Base-by-base conservation (phyloP, 2,113 vertebrate species). In the Sceloporus tristichus region DNA sequence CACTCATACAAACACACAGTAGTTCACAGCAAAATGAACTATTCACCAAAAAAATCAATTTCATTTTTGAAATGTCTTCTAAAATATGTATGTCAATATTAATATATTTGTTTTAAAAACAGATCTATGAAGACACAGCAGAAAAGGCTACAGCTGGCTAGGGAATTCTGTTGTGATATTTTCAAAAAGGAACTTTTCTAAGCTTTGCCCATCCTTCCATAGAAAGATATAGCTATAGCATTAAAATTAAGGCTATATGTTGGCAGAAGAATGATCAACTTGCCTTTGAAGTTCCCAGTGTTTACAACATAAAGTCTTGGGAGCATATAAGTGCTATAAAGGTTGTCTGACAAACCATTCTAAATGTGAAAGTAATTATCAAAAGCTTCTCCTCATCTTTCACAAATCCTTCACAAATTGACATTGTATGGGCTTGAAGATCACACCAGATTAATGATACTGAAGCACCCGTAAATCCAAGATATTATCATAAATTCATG, bases 331-430 rank as follows among this genome's bases (percentile, higher is more conserved):
- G 19, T 40, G 38, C 2, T 23, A 18, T 42, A 76, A 76, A 42
- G 74, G 38, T 76, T 76, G 74, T 40, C 7, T 23, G 38, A 19
- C 74, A 76, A 76, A 40, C 73, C 34, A 75, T 75, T 75, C 18
- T 21, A 40, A 62, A 62, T 21, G 18, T 66, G 66, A 88, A 94
- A 91, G 94, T 94, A 94, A 91, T 85, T 87, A 82, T 90, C 89
- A 94, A 87, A 89, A 93, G 77, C 84, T 54, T 85, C 16, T 85
- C 83, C 70, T 42, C 88, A 91, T 89, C 90, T 90, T 92, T 93
- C 82, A 96, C 88, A 93, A 92, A 84, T 81, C 90, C 90, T 92
- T 93, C 82, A 96, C 88, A 93, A 92, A 85, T 81, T 90, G 53
- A 68, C 77, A 81, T 89, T 88, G 90, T 90, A 90, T 92, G 92